These are phyloP conservation scores for Drosophila rufa DNA, from an alignment of 1,140 invertebrate genomes.

Conservation along the genomic window DNA sequence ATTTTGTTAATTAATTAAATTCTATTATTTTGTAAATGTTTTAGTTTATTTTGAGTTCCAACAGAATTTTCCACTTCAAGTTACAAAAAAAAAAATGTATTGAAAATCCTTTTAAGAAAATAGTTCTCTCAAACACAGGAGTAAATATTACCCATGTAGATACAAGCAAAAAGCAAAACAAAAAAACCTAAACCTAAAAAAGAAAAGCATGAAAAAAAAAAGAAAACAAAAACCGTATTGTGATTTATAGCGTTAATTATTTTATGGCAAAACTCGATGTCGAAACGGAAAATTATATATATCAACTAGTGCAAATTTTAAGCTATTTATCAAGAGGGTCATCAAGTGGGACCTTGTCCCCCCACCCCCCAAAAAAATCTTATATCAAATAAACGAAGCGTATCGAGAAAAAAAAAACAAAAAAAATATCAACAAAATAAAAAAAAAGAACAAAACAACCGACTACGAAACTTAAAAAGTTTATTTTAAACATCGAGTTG, in stretches of 20 bases:
- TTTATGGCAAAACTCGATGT: constrained; percentile 63
- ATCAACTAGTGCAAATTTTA: constrained; percentile 73
- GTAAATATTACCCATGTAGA: constrained; percentile 12
- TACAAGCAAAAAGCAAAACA: constrained; percentile 6
- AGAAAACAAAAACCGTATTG: constrained; percentile 74
- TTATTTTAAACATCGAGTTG: constrained; percentile 63
- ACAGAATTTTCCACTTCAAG: background rate
- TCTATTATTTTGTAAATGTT: background rate
- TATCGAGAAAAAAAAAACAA: constrained; percentile 55
- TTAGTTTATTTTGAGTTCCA: background rate
- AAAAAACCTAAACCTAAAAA: constrained; percentile 41
- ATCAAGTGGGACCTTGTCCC: constrained; percentile 10
- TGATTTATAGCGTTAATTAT: constrained; percentile 85
- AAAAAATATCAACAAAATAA: constrained; percentile 11
- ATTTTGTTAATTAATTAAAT: background rate
- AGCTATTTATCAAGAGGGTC: constrained; percentile 38
- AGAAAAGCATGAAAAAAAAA: constrained; percentile 46
- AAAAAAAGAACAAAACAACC: constrained; percentile 29
- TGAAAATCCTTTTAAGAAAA: background rate
- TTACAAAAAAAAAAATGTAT: background rate
- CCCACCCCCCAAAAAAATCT: constrained; percentile 26
- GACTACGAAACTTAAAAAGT: constrained; percentile 76
- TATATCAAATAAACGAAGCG: constrained; percentile 75
- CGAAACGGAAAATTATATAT: constrained; percentile 38
- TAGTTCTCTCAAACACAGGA: background rate